Evolutionary conservation across 2,113 vertebrate species (phyloP).

Genomic region (Chrysemys picta): DNA sequence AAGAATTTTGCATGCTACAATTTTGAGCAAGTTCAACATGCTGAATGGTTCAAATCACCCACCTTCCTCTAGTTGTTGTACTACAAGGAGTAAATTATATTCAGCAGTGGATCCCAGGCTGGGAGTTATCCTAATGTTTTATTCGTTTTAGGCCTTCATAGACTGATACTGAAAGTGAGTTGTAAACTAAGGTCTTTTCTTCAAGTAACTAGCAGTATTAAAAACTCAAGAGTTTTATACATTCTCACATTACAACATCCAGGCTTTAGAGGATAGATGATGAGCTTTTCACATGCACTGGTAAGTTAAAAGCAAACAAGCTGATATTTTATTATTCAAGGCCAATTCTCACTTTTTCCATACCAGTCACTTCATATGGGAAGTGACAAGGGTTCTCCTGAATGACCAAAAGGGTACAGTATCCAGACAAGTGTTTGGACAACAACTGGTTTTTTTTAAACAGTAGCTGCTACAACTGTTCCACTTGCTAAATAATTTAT

Average conservation of each 20-base stretch:
- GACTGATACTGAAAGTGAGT: neutral
- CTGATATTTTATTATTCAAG: neutral
- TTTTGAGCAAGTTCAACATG: neutral
- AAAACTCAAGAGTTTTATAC: neutral
- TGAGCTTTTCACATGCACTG: neutral
- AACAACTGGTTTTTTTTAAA: neutral
- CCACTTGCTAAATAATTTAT: constrained; percentile 1
- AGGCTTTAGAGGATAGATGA: neutral
- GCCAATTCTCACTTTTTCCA: neutral
- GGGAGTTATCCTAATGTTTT: neutral
- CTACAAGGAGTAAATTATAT: neutral
- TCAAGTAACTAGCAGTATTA: neutral
- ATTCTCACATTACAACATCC: neutral
- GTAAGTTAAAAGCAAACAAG: neutral
- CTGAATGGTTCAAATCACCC: neutral
- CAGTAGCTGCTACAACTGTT: neutral
- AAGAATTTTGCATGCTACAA: neutral
- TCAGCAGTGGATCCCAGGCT: neutral
- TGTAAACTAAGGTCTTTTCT: neutral
- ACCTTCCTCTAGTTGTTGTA: neutral
- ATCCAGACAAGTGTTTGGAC: neutral
- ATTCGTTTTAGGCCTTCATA: neutral
- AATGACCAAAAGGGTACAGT: neutral
- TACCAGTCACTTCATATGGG: neutral
- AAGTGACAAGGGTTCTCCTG: neutral